Base-by-base conservation (phyloP, 2,113 vertebrate genomes). In the Sinocyclocheilus maitianheensis region DNA sequence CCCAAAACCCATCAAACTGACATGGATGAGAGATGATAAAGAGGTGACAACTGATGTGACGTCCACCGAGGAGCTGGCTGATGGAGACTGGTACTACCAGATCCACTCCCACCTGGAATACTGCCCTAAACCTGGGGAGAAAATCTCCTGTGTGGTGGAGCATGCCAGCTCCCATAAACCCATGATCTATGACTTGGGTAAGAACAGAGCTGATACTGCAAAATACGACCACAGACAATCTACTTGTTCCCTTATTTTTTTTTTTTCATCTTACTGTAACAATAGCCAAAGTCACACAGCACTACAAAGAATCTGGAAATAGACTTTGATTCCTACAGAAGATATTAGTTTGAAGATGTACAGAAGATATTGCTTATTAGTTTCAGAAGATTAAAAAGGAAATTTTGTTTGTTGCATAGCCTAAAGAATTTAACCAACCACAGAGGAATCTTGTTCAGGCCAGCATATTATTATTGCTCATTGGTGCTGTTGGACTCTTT, bases 141-240 rank as follows among this genome's bases (percentile, higher is more conserved):
- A 76, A n/a, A 86, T 89, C 78, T 69, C 77, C 81, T 90, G 89
- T 48, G 69, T 78, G 82, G 90, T 90, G 85, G 84, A 90, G 11
- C 88, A 89, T 14, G 18, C 20, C 82, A 90, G 88, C 60, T 43
- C 72, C 1, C 4, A 12, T 0, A 18, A 65, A 34, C 85, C 88
- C 74, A 79, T 65, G 14, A 58, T 81, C 16, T 51, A 69, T 7
- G 4, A 69, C 12, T 90, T 83, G 90, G 79, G 86, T 89, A 30
- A 90, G 85, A 53, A 22, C 58, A 62, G 14, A 13, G 63, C 37
- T 37, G 3, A 37, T 26, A 65, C 4, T 30, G 13, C 5, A 30
- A 63, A 65, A 65, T 14, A 26, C 14, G 10, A 65, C 5, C 62
- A 26, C 24, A 65, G 24, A 30, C 6, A 65, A 24, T 63, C 9